Evolutionary conservation across 2,113 vertebrate species (phyloP), one percentile per base, ranked within the genome.

Genomic region (Artemisiospiza belli): DNA sequence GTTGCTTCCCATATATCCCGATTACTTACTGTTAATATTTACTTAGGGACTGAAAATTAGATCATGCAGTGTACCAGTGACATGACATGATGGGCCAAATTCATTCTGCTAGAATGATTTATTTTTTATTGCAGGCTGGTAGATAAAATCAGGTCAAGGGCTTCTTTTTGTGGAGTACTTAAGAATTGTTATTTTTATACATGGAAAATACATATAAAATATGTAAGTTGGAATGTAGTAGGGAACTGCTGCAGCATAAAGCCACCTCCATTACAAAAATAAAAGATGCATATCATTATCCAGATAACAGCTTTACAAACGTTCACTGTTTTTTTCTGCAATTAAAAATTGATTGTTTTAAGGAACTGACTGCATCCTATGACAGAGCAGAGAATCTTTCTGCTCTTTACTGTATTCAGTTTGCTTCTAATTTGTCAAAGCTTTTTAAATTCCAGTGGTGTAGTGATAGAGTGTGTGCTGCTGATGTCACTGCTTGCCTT

Each of bases 401-500:
- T 31, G 49, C 82, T 89, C 70, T 59, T 82, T 69, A 59, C 89
- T 57, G 83, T 77, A 43, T 84, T 79, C 72, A 33, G 88, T 80
- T 91, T 80, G 94, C 85, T 87, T 95, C 68, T 94, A 88, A 95
- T 95, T 96, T 95, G 69, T 83, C 46, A 21, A 81, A 90, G 96
- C 95, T 84, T 92, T 97, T 95, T 96, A 84, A 87, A 90, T 97
- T 97, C 96, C 95, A 90, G 95, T 96, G 94, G 97, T 98, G 98
- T 98, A 97, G 98, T 97, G 85, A 92, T 96, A 94, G 95, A 97
- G 97, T 97, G 97, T 97, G 86, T 96, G 98, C 98, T 98, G 98
- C 97, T 99, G 99, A 98, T 98, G 98, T 99, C 98, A 99, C 98
- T 97, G 93, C 96, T 97, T 98, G 97, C 97, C 98, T 99, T 98